phyloP scores from a whole-genome alignment of 2,888 invertebrate species.

The Boloria selene region DNA sequence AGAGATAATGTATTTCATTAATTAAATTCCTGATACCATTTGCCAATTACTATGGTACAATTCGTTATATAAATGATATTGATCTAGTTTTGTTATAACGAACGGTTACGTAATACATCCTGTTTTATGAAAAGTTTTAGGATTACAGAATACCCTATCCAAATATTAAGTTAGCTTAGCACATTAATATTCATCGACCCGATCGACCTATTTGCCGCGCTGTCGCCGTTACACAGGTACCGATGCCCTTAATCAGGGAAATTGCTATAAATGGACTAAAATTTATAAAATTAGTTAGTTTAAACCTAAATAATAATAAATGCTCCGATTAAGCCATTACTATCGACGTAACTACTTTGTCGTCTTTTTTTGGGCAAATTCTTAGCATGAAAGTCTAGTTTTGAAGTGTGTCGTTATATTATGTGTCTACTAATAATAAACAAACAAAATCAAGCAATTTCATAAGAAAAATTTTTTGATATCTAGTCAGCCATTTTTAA shows the following conservation, averaged over 20 bases:
- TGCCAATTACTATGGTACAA: not conserved
- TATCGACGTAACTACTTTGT: no score
- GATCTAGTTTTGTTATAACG: not conserved
- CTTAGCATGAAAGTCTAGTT: no score
- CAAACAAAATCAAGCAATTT: no score
- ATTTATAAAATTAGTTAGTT: constrained; percentile 60
- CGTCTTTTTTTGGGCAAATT: no score
- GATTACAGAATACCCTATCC: constrained; percentile 48
- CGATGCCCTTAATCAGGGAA: constrained; percentile 69
- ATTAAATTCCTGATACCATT: not conserved
- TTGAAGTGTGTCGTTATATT: no score
- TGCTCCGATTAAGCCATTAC: not conserved
- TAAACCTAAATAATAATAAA: constrained; percentile 7
- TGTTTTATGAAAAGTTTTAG: constrained; percentile 25
- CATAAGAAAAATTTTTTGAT: no score
- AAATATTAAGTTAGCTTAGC: constrained; percentile 58
- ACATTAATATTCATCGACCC: constrained; percentile 70
- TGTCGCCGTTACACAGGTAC: constrained; percentile 60
- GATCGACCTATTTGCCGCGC: constrained; percentile 72
- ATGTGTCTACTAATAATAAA: no score
- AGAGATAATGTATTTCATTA: constrained; percentile 9
- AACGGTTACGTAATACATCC: not conserved
- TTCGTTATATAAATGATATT: not conserved
- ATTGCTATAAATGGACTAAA: constrained; percentile 64
- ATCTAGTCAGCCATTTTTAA: no score